Evolutionary conservation across 2,888 invertebrate genomes (phyloP).

Genomic region (Papilio gigon): DNA sequence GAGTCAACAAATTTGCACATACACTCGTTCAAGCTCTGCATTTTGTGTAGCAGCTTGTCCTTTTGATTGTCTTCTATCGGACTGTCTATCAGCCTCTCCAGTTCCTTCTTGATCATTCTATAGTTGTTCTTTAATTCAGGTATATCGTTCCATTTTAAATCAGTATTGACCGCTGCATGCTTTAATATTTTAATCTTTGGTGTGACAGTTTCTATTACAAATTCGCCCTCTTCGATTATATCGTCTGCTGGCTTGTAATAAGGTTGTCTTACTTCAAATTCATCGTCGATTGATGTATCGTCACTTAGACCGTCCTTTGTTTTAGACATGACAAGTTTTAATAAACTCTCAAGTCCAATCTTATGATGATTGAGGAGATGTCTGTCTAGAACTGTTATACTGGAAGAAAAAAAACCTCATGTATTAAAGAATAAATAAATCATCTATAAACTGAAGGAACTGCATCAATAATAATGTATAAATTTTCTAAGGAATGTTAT

Average conservation of each 20-base stretch:
- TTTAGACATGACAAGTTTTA: slow-evolving; percentile 73
- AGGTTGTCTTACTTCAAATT: slow-evolving; percentile 57
- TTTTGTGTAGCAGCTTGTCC: slow-evolving; percentile 62
- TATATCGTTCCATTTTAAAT: slow-evolving; percentile 59
- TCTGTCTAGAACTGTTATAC: slow-evolving; percentile 73
- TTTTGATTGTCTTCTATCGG: slow-evolving; percentile 54
- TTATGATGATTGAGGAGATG: slow-evolving; percentile 73
- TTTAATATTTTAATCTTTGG: slow-evolving; percentile 71
- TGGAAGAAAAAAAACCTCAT: slow-evolving; percentile 48
- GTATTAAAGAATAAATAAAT: background rate
- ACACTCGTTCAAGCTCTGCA: slow-evolving; percentile 68
- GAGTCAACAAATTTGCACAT: slow-evolving; percentile 75
- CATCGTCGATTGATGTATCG: slow-evolving; percentile 45
- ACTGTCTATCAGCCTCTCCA: slow-evolving; percentile 60
- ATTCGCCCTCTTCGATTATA: slow-evolving; percentile 66
- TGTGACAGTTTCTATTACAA: slow-evolving; percentile 65
- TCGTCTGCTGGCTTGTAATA: slow-evolving; percentile 64
- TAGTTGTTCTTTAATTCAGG: slow-evolving; percentile 60
- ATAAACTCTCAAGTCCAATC: slow-evolving; percentile 67
- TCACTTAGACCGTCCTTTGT: slow-evolving; percentile 68
- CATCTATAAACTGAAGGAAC: too few species aligned
- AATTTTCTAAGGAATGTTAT: background rate
- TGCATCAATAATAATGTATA: background rate
- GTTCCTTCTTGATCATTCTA: slow-evolving; percentile 55
- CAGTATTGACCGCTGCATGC: slow-evolving; percentile 66